Evolutionary conservation across 2,113 vertebrate species (phyloP).

Genomic region (Lucifuga dentata): DNA sequence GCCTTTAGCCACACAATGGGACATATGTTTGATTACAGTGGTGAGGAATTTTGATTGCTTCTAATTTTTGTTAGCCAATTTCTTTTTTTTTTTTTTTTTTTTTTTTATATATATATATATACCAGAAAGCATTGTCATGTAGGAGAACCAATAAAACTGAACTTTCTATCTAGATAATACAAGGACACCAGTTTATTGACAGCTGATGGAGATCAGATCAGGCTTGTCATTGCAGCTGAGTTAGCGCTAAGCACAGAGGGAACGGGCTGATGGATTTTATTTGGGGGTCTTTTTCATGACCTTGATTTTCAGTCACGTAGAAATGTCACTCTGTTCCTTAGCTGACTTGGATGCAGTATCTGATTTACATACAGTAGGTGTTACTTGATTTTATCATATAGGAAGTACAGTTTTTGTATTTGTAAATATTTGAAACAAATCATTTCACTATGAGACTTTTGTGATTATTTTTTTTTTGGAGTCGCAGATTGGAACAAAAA

Average conservation of each 20-base stretch:
- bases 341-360: neutral
- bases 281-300: too few relatives aligned
- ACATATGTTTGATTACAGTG: constrained; percentile 42
- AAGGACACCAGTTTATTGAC: neutral
- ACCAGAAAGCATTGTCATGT: constrained; percentile 31
- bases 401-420: constrained; percentile 48
- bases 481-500: constrained; percentile 39
- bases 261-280: neutral
- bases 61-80: constrained; percentile 12
- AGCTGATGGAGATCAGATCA: constrained; percentile 25
- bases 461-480: constrained; percentile 18
- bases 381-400: constrained; percentile 13
- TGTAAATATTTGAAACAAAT: constrained; percentile 68
- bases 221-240: neutral
- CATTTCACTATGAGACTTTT: constrained; percentile 34
- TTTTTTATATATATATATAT: too few relatives aligned
- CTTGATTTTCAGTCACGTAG: too few relatives aligned
- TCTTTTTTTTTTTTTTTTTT: too few relatives aligned
- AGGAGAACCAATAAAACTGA: constrained; percentile 33
- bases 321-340: too few relatives aligned
- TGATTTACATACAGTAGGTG: constrained; percentile 3
- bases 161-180: constrained; percentile 19
- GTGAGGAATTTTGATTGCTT: constrained; percentile 46
- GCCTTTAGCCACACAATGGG: constrained; percentile 54
- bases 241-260: constrained; percentile 5